A percentile compares a stretch with the other conserved stretches of the same genome.
Conservation (phyloP, 2,797 vertebrate species). For the Sphaeramia orbicularis region DNA sequence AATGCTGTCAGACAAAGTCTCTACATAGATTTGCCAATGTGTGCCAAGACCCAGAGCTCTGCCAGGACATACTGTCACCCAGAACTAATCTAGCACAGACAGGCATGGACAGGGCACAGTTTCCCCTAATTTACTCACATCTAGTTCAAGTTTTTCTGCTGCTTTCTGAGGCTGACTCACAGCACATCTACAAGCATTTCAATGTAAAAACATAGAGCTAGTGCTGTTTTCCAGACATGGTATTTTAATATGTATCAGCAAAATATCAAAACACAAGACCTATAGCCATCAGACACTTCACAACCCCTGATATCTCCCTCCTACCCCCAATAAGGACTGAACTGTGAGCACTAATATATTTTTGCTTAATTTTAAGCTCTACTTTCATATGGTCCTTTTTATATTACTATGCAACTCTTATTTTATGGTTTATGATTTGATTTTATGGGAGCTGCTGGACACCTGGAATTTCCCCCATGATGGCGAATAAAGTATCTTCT, state of each 20-base stretch:
- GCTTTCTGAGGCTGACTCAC: slow-evolving; percentile 27
- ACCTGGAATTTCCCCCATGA: no score
- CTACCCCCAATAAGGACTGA: no score
- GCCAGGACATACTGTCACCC: slow-evolving; percentile 67
- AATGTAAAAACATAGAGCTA: slow-evolving; percentile 4
- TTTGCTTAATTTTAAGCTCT: no score
- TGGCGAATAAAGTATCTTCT: no score
- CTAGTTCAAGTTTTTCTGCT: slow-evolving; percentile 21
- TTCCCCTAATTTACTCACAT: slow-evolving; percentile 54
- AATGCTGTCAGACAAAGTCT: slow-evolving; percentile 60
- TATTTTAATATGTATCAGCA: neutral
- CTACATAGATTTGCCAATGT: slow-evolving; percentile 53
- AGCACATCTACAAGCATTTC: slow-evolving; percentile 21
- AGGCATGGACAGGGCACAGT: slow-evolving; percentile 42
- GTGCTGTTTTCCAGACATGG: slow-evolving; percentile 26
- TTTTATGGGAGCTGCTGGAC: no score
- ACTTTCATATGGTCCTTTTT: no score
- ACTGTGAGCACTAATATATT: no score
- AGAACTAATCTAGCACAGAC: slow-evolving; percentile 69
- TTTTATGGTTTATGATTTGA: no score
- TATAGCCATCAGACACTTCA: no score
- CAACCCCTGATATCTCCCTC: no score
- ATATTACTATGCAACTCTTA: no score
- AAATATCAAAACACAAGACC: neutral
- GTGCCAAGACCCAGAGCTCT: slow-evolving; percentile 63